Evolutionary conservation across 2,113 vertebrate genomes (phyloP), one percentile per base, ranked within the genome.

Genomic region (Zosterops pallidus): DNA sequence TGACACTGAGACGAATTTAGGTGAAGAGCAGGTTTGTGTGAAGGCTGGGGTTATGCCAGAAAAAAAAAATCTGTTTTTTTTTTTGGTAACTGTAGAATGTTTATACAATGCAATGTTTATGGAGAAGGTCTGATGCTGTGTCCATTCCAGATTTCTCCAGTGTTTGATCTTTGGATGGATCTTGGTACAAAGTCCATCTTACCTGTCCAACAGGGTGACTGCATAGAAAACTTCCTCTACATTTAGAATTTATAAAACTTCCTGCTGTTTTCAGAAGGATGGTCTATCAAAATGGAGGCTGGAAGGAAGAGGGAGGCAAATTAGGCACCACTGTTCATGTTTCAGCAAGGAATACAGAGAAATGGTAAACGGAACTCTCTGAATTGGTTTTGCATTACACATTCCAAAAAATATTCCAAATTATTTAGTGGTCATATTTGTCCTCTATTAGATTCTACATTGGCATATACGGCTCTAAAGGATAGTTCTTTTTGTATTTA

Each of bases 351-450:
- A 90, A 64, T 52, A 44, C 12, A 11, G 44, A 74, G 23, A 59
- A 21, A 23, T 9, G 6, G 7, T 37, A 13, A 19, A 88, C 83
- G 16, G 37, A 79, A 41, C 12, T 26, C 33, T 81, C 29, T 60
- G 39, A 47, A 33, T 26, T 0, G 0, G 5, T 75, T 92, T 82
- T 10, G 6, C 12, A 37, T 7, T 3, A 41, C 23, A 41, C 1
- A 21, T 83, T 68, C 20, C 28, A 69, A 42, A 57, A 57, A 91
- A 56, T 29, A 76, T 72, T 83, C 9, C 39, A 19, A 24, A 62
- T 9, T 25, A 50, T 55, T 57, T 80, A 62, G 21, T 28, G 20
- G 14, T 62, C 46, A 67, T 12, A 29, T 83, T 70, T 76, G 15
- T 88, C 13, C 14, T 69, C 29, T 21, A 14, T 57, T 92, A 52